Conservation (phyloP, 2,797 vertebrate species). For the Pipistrellus pipistrellus region DNA sequence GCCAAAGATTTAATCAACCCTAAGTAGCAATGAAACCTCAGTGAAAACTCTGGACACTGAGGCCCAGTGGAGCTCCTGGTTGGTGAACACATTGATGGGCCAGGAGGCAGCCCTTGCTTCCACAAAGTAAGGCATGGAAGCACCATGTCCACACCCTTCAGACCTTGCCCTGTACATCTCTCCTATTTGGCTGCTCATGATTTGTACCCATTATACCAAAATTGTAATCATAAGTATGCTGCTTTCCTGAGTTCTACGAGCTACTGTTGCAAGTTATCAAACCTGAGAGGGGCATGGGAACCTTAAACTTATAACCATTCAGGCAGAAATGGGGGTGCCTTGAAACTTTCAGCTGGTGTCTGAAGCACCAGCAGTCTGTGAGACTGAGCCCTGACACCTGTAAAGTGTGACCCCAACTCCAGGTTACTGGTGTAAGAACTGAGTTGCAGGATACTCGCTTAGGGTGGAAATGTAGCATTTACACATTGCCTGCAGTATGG, state of each 20-base stretch:
- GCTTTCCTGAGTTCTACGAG: neutral
- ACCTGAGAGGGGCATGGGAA: neutral
- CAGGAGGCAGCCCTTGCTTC: neutral
- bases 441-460: neutral
- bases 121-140: fast-evolving
- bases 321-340: neutral
- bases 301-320: neutral
- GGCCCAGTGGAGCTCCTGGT: neutral
- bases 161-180: neutral
- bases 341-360: neutral
- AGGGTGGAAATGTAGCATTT: neutral
- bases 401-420: neutral
- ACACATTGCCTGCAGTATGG: fast-evolving
- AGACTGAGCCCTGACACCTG: neutral
- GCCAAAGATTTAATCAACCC: neutral
- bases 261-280: neutral
- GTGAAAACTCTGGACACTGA: neutral
- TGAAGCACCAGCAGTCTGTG: neutral
- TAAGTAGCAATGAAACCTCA: neutral
- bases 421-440: neutral
- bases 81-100: neutral
- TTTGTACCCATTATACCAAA: neutral
- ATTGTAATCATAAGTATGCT: neutral
- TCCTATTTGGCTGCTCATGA: neutral
- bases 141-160: neutral